Evolutionary conservation across 2,113 vertebrate genomes (phyloP), one percentile per base, ranked within the genome.

Genomic region (Pseudorasbora parva): DNA sequence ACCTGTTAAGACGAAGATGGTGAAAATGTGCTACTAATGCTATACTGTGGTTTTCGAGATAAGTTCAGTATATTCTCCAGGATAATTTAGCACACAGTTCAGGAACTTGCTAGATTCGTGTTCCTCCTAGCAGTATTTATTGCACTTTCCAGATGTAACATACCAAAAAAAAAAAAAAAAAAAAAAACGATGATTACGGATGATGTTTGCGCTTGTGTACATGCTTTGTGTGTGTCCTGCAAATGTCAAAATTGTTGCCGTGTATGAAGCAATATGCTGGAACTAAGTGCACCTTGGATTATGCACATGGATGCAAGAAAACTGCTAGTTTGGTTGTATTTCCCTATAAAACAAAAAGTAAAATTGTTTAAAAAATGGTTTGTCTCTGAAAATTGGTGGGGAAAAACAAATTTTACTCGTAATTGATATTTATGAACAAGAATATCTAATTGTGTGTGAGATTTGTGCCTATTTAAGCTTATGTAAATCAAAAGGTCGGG

Each of bases 201-300:
- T 75, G 86, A 85, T 78, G 86, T 87, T 87, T 90, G 89, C 91
- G 91, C 90, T 91, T 93, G 92, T 94, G 88, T 91, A 91, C 91
- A 91, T 93, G 90, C 90, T 89, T 89, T 92, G 90, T 91, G 82
- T 88, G 85, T 89, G 69, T 82, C 85, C 88, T 87, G 87, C 87
- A 91, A 89, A 86, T 90, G 86, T 92, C 86, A 87, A 84, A 89
- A 88, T 87, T 89, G 86, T 90, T 92, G 90, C 91, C 64, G 87
- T 92, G 88, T 94, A 93, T 91, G 91, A 93, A 93, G 91, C 90
- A 93, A 93, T 92, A 90, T 90, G 90, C 89, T 92, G 90, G 86
- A 93, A 77, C 79, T 88, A 84, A 72, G 87, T 88, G 76, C 62
- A 82, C 57, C 87, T 69, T 89, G 86, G 83, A 80, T 82, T 89